Percentiles rank a stretch among this genome's conserved stretches.
These are phyloP conservation scores for Drosophila oshimai DNA, from an alignment of 1,140 invertebrate genomes.

Conservation along the genomic window DNA sequence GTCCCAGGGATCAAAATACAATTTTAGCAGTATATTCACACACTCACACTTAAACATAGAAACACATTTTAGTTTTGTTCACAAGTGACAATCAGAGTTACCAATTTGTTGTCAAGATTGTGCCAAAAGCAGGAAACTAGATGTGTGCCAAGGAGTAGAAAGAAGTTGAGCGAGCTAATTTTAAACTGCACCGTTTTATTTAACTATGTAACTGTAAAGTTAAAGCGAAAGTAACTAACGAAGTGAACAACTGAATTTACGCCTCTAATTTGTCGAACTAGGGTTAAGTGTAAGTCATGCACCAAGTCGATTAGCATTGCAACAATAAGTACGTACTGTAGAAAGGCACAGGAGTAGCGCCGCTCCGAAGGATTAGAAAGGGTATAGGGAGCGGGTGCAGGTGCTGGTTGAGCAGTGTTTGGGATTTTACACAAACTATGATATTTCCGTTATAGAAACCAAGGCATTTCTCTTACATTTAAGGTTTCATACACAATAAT, in stretches of 20 bases:
- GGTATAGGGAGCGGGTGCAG: neutral
- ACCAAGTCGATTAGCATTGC: slow-evolving; percentile 75
- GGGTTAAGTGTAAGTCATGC: slow-evolving; percentile 65
- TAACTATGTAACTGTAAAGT: slow-evolving; percentile 11
- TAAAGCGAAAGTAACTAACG: slow-evolving; percentile 46
- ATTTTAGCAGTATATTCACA: slow-evolving; percentile 61
- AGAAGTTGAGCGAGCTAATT: slow-evolving; percentile 29
- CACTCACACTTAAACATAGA: slow-evolving; percentile 6
- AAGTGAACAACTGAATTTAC: slow-evolving; percentile 70
- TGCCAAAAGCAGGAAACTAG: slow-evolving; percentile 53
- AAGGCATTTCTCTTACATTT: slow-evolving; percentile 76
- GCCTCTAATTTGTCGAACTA: slow-evolving; percentile 56
- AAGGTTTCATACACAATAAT: slow-evolving; percentile 80
- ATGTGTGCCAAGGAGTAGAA: slow-evolving; percentile 20
- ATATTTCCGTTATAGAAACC: slow-evolving; percentile 75
- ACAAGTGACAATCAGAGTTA: slow-evolving; percentile 70
- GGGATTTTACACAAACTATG: slow-evolving; percentile 53
- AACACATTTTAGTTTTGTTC: slow-evolving; percentile 48
- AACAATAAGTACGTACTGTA: slow-evolving; percentile 51
- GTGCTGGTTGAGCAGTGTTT: slow-evolving; percentile 9
- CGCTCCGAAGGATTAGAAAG: neutral
- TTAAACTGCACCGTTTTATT: slow-evolving; percentile 48
- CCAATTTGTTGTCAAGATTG: slow-evolving; percentile 68
- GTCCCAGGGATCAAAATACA: slow-evolving; percentile 70
- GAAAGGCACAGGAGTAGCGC: slow-evolving; percentile 6